Evolutionary conservation across 2,113 vertebrate genomes (phyloP), one percentile per base, ranked within the genome.

Genomic region (Copsychus sechellarum): DNA sequence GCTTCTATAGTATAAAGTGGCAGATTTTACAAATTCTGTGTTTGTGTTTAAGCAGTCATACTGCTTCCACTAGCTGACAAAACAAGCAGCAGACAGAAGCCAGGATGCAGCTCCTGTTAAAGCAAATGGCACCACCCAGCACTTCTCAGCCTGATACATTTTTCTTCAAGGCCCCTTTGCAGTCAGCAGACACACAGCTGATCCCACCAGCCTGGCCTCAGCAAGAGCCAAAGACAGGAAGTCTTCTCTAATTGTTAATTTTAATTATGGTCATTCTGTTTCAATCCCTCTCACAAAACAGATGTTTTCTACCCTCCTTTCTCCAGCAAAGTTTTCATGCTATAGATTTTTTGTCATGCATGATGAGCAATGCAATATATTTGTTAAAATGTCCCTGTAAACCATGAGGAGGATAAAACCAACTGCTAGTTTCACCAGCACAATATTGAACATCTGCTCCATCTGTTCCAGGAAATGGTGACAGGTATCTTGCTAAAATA

Each of bases 331-430:
- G 80, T 87, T 81, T 89, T 67, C 47, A 33, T 12, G 2, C 50
- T 85, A 64, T 14, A 80, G 48, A 61, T 95, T 89, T 89, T 88
- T 81, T 93, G 56, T 67, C 80, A 88, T 14, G 50, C 29, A 65
- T 45, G 54, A 81, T 38, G 17, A 86, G 65, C 57, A 86, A 67
- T 22, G 73, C 53, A 62, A 81, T 58, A 14, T 24, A 82, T 90
- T 95, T 88, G 45, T 82, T 94, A 79, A 88, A 95, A 92, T 36
- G 73, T 71, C 82, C 65, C 87, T 77, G 56, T 82, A 94, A 96
- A 62, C 62, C 78, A 73, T 11, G 34, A 94, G 26, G 28, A 89
- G 9, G 50, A 85, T 84, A 91, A 92, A 81, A 38, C n/a, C 57
- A 93, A 60, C 50, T 71, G 57, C 62, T 69, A 65, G 19, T 83